These are phyloP conservation scores for Scolopax bukidnonensis DNA, from an alignment of 2,797 vertebrate species.

Conservation along the genomic window DNA sequence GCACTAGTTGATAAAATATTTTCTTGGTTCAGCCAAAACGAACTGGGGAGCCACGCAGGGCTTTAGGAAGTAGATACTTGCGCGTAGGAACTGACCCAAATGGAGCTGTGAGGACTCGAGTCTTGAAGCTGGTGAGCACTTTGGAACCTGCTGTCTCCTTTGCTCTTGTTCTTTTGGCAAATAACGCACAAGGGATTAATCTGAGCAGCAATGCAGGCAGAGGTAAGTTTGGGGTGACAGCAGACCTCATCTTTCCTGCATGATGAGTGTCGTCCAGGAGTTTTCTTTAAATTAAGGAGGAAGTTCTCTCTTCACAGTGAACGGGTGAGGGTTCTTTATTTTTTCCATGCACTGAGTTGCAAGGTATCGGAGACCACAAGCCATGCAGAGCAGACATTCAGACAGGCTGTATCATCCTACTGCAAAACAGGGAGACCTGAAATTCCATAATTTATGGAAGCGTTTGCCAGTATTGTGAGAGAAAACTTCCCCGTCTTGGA, in stretches of 20 bases:
- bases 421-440: neutral
- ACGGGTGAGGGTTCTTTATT: neutral
- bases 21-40: neutral
- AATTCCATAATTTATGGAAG: neutral
- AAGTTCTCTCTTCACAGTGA: neutral
- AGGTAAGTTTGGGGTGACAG: neutral
- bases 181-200: neutral
- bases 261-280: neutral
- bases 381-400: neutral
- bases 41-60: neutral
- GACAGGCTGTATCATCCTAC: fast-evolving
- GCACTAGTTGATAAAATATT: neutral
- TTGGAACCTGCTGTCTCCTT: neutral
- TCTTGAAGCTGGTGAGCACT: neutral
- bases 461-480: neutral
- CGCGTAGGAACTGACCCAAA: fast-evolving
- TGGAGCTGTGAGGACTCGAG: neutral
- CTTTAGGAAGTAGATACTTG: neutral
- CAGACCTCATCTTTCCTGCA: neutral
- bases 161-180: neutral
- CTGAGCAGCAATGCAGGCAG: neutral
- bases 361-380: neutral
- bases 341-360: neutral
- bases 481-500: neutral
- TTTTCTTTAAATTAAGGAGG: neutral